Evolutionary conservation across 2,888 invertebrate species (phyloP).

Genomic region (Trissonchulus sp.): DNA sequence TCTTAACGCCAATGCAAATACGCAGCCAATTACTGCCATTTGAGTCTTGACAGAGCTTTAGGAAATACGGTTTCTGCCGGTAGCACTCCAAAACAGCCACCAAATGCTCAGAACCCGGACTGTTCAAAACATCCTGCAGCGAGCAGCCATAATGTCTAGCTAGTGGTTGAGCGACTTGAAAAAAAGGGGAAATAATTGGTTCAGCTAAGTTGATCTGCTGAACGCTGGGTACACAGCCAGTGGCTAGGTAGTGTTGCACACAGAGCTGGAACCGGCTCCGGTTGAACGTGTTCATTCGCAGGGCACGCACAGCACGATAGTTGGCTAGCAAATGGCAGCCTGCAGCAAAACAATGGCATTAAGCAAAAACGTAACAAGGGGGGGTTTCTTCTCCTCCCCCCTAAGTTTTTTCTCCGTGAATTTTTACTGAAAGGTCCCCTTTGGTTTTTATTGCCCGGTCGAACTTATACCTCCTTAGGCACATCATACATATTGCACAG

Average conservation of each 20-base stretch:
- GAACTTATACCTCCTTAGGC: too few relatives aligned
- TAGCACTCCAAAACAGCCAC: too few relatives aligned
- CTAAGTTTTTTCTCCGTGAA: too few relatives aligned
- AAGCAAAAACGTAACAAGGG: too few relatives aligned
- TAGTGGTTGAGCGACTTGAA: not conserved
- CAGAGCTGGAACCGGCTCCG: slow-evolving; percentile 63
- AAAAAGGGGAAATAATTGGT: not conserved
- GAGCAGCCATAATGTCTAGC: not conserved
- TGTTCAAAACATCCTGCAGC: not conserved
- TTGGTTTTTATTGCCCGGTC: too few relatives aligned
- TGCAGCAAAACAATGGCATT: too few relatives aligned
- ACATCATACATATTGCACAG: too few relatives aligned
- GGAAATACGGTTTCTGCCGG: not conserved
- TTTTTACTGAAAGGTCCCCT: too few relatives aligned
- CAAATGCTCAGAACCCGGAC: too few relatives aligned
- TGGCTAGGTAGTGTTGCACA: not conserved
- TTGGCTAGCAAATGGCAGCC: slow-evolving; percentile 81
- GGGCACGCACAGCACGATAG: slow-evolving; percentile 73
- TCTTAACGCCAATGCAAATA: not conserved
- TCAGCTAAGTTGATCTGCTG: not conserved
- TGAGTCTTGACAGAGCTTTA: not conserved
- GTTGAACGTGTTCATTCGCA: slow-evolving; percentile 74
- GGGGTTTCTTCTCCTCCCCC: too few relatives aligned
- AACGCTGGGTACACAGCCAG: not conserved
- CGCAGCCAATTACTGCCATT: too few relatives aligned